A percentile compares a stretch with the other conserved stretches of the same genome.
Conservation (phyloP, 2,113 vertebrate species). For the Gallinago undulata region DNA sequence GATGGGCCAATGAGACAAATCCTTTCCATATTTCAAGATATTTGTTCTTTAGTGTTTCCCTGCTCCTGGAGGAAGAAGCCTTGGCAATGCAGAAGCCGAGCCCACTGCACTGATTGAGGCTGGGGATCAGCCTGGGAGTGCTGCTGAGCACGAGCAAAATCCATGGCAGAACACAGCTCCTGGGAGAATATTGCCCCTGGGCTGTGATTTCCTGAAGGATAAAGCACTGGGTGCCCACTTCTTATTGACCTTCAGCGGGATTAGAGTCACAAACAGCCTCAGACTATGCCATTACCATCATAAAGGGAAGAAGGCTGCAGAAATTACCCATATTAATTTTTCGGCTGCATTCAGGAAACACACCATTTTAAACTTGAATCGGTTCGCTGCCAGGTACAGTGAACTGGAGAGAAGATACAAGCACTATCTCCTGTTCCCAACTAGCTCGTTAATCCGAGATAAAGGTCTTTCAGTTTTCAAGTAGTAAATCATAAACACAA, state of each 20-base stretch:
- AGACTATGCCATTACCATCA: background rate
- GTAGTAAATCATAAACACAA: background rate
- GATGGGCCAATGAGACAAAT: background rate
- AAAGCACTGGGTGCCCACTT: background rate
- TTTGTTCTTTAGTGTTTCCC: background rate
- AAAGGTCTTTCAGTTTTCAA: background rate
- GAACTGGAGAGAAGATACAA: background rate
- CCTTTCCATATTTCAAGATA: background rate
- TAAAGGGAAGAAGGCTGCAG: background rate
- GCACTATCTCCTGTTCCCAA: background rate
- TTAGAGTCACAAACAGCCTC: background rate
- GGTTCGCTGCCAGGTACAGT: rapidly evolving
- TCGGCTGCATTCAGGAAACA: background rate
- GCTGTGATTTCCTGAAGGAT: background rate
- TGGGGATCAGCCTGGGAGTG: background rate
- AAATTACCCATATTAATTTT: background rate
- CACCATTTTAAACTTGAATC: rapidly evolving
- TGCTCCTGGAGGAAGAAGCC: background rate
- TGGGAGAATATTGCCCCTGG: background rate
- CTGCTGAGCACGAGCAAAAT: background rate
- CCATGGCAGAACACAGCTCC: background rate
- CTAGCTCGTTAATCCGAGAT: background rate
- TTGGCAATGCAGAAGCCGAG: background rate
- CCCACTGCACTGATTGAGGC: rapidly evolving
- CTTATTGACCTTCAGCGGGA: background rate